Percentiles rank a stretch among this genome's conserved stretches.
phyloP scores from a whole-genome alignment of 2,113 vertebrate species.

The Pangasianodon gigas region DNA sequence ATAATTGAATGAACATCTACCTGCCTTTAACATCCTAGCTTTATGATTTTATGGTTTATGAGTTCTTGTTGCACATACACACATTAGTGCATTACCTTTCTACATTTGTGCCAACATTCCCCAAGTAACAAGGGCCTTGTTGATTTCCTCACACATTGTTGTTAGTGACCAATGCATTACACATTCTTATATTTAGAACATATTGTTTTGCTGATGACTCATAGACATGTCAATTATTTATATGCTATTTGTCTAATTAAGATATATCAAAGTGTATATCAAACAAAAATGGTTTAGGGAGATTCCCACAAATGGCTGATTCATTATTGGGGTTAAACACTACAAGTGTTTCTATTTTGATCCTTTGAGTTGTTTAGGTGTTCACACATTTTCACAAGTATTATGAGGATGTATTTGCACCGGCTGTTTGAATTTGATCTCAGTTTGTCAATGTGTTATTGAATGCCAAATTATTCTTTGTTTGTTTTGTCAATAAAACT shows the following conservation, averaged over 20 bases:
- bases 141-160: not conserved
- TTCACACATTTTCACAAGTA: not conserved
- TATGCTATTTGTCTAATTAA: not conserved
- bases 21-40: not conserved
- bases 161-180: not conserved
- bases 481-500: not conserved
- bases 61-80: not conserved
- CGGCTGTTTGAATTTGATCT: not conserved
- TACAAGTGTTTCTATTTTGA: not conserved
- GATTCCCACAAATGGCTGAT: not conserved
- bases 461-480: not conserved
- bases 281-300: not conserved
- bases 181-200: not conserved
- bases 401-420: not conserved
- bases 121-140: not conserved
- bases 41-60: not conserved
- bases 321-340: not conserved
- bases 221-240: not conserved
- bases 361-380: not conserved
- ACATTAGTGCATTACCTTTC: not conserved
- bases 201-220: not conserved
- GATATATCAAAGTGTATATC: not conserved
- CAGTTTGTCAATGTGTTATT: not conserved
- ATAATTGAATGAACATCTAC: not conserved
- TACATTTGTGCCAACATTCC: not conserved